phyloP scores from a whole-genome alignment of 2,113 vertebrate genomes.

The Tychaedon coryphoeus region DNA sequence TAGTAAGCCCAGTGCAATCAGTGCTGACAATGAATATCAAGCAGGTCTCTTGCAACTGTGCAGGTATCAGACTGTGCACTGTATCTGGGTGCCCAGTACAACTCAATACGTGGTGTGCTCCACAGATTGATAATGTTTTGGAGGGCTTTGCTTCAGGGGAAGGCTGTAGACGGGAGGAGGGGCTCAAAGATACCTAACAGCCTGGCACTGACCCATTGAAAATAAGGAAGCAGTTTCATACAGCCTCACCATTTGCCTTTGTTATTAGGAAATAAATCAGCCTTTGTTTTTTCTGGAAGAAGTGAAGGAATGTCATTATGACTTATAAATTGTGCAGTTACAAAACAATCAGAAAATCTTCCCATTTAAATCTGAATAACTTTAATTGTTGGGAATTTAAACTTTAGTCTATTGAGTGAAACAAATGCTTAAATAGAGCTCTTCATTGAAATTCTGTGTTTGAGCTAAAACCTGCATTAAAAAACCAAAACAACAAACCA shows the following conservation, averaged over 20 bases:
- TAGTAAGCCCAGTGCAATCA: not conserved
- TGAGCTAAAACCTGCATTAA: not conserved
- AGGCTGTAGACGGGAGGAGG: not conserved
- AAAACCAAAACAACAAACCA: not conserved
- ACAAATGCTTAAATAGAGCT: slow-evolving; percentile 57
- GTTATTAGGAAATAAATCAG: slow-evolving; percentile 80
- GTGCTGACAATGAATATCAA: slow-evolving; percentile 47
- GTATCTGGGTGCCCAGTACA: not conserved
- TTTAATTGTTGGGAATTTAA: slow-evolving; percentile 72
- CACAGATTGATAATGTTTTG: not conserved
- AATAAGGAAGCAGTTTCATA: slow-evolving; percentile 66
- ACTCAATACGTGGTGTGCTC: rapidly evolving
- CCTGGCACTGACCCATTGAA: slow-evolving; percentile 62
- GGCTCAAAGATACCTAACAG: slow-evolving; percentile 49
- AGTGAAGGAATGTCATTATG: slow-evolving; percentile 78
- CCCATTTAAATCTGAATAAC: slow-evolving; percentile 78
- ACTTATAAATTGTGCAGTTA: slow-evolving; percentile 79
- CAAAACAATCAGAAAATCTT: slow-evolving; percentile 77
- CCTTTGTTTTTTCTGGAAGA: slow-evolving; percentile 77
- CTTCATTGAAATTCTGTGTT: slow-evolving; percentile 50
- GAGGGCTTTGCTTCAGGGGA: not conserved
- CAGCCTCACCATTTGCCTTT: slow-evolving; percentile 73
- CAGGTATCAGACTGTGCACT: not conserved
- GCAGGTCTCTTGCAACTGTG: not conserved
- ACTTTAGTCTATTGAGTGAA: slow-evolving; percentile 60